Percentiles rank a stretch among this genome's conserved stretches.
Evolutionary conservation across 2,797 vertebrate species (phyloP).

Genomic region (Eleutherodactylus coqui): DNA sequence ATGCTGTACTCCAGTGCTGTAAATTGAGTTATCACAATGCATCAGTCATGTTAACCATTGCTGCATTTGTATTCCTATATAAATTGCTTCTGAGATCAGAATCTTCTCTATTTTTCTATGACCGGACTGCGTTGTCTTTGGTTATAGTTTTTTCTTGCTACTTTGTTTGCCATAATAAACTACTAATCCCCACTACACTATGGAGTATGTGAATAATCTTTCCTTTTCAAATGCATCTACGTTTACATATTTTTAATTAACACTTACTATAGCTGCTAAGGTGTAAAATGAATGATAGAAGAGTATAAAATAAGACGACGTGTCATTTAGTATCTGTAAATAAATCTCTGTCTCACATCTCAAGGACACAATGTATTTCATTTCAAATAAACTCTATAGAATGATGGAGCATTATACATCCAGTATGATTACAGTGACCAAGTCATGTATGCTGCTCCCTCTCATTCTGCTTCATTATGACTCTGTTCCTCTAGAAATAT

Average conservation of each 20-base stretch:
- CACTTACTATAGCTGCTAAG: constrained; percentile 1
- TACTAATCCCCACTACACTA: not conserved
- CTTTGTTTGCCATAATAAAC: not conserved
- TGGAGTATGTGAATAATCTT: not conserved
- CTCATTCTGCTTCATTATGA: not conserved
- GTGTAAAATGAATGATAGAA: not conserved
- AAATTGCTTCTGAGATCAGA: too few species aligned
- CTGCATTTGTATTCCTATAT: too few species aligned
- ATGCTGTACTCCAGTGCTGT: too few species aligned
- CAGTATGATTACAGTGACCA: constrained; percentile 18
- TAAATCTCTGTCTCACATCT: constrained; percentile 8
- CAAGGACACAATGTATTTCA: constrained; percentile 24
- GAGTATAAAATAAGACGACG: not conserved
- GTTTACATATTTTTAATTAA: constrained; percentile 2
- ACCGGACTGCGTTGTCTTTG: too few species aligned
- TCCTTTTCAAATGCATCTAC: not conserved
- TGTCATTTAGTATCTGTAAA: not conserved
- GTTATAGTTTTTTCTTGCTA: not conserved
- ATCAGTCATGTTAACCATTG: too few species aligned
- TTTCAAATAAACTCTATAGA: constrained; percentile 22
- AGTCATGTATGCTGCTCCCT: not conserved
- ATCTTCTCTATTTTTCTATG: too few species aligned
- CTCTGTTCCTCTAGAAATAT: not conserved
- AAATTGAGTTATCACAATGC: too few species aligned
- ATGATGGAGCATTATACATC: constrained; percentile 29